Evolutionary conservation across 1,140 invertebrate genomes (phyloP), one percentile per base, ranked within the genome.

Genomic region (Rhopalosiphum padi): DNA sequence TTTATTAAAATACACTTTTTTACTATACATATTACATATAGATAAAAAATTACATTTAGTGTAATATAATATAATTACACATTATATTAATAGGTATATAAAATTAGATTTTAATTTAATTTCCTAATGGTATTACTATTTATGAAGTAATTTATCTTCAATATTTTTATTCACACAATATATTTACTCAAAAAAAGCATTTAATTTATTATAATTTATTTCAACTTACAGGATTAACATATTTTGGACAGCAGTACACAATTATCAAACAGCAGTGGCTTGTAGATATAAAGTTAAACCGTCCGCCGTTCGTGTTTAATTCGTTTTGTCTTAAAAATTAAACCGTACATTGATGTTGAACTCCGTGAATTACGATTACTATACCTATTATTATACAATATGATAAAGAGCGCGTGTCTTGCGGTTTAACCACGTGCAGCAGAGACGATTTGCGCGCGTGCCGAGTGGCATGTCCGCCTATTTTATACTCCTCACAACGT

Each of bases 91-190:
- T 18, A 2, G 2, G 48, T 51, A 18, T 21, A 18, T 51, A 68
- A 68, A 68, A 68, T 68, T 68, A 68, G 30, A 68, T 68, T 68
- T n/a, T 68, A n/a, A 68, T 68, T n/a, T n/a, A n/a, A 68, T 68
- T 68, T 15, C 15, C 60, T 68, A 68, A n/a, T 68, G 60, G 60
- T 68, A n/a, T n/a, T 68, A 68, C 60, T n/a, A 6, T 68, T 68
- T 15, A 68, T 68, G 30, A 68, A 68, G n/a, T 21, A n/a, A 68
- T n/a, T 68, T n/a, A 68, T 68, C 15, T 68, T 68, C n/a, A 68
- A 68, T n/a, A 68, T 68, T 18, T n/a, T 68, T 68, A n/a, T 68
- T 68, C 60, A 30, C 60, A 18, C n/a, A 15, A 68, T 68, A n/a
- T 68, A n/a, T n/a, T n/a, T 68, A n/a, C 15, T 68, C 30, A 18